Base-by-base conservation (phyloP, 1,140 invertebrate genomes). In the Drosophila tristis region DNA sequence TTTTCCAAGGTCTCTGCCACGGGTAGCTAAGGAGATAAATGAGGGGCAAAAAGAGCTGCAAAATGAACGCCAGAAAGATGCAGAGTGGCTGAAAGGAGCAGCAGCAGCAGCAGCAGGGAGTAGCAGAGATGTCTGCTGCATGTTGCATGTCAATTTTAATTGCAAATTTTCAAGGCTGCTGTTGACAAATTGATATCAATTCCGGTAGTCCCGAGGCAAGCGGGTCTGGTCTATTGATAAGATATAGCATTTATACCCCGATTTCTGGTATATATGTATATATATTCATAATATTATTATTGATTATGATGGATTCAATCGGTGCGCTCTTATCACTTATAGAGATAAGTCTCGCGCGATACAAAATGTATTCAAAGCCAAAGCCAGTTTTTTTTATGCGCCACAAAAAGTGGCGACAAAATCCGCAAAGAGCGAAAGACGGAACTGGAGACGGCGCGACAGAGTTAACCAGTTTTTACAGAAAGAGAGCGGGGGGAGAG, bases 141-240 rank as follows among this genome's bases (percentile, higher is more conserved):
- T 65, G 56, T 61, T 72, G 54, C 77, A 61, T 59, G 76, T 48
- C 57, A 58, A 62, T 79, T 65, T 71, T 65, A 75, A 80, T 80
- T 74, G 75, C 77, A 74, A 5, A 39, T 54, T 42, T 68, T 64
- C 43, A 44, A 53, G 29, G 49, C 63, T 70, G 70, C 74, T 13
- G 35, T 11, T 39, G 35, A 39, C 76, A 80, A 80, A 80, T 64
- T 71, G 55, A 64, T 65, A 75, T 65, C 67, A 71, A 42, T 64
- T 42, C 26, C 16, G 9, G 20, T 25, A 42, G 9, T 11, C 11
- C 3, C 11, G 35, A 4, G 26, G 42, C 65, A 49, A 50, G 56
- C 48, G 49, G 68, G 50, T 2, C 13, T 13, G 43, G 23, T 54
- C 35, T 5, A 39, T 13, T 60, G 74, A 71, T 59, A 75, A 76